A percentile compares a stretch with the other conserved stretches of the same genome.
Conservation (phyloP, 2,797 vertebrate species). For the Chiroxiphia lanceolata region DNA sequence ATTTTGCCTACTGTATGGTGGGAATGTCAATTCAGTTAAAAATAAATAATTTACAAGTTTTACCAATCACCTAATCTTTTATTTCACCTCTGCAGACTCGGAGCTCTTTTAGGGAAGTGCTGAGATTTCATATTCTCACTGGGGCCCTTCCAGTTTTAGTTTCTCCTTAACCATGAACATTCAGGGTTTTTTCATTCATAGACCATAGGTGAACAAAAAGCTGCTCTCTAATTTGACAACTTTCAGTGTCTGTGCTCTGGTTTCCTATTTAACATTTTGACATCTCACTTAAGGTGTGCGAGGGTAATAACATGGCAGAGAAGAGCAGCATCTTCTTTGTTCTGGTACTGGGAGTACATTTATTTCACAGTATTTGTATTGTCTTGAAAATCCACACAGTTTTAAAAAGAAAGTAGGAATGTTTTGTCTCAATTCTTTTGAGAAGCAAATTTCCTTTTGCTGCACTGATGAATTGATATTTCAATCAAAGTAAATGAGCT, state of each 20-base stretch:
- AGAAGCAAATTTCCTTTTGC: background rate
- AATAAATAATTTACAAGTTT: background rate
- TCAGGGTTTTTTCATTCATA: background rate
- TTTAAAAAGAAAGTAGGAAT: background rate
- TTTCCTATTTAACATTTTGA: background rate
- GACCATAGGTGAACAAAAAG: background rate
- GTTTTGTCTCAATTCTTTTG: background rate
- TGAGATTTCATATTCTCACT: background rate
- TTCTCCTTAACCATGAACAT: background rate
- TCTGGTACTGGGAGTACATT: background rate
- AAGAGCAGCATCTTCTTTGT: background rate
- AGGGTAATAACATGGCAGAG: background rate
- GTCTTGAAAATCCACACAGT: background rate
- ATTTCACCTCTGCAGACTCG: background rate
- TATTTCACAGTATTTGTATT: background rate
- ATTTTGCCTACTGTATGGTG: background rate
- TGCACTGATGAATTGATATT: background rate
- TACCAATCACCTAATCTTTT: background rate
- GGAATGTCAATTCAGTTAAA: background rate
- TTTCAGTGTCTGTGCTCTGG: background rate
- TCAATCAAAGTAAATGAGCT: background rate
- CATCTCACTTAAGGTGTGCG: background rate
- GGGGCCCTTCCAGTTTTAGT: background rate
- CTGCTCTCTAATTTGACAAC: background rate
- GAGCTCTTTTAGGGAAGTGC: background rate